Evolutionary conservation across 2,888 invertebrate genomes (phyloP), one percentile per base, ranked within the genome.

Genomic region (Mantis religiosa): DNA sequence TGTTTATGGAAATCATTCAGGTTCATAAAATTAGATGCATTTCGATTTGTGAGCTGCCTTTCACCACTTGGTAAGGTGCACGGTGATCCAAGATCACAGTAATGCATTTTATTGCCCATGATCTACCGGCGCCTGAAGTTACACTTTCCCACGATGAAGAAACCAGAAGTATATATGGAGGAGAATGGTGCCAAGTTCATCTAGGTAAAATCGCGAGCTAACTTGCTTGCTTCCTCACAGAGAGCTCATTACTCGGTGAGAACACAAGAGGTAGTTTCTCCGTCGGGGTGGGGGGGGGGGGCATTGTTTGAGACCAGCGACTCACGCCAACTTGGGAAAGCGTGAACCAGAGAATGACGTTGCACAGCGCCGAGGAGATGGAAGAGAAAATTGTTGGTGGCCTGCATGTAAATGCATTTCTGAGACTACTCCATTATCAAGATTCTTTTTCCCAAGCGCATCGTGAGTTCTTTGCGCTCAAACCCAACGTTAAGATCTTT

Each of bases 271-370:
- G 20, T 71, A 71, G 54, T 71, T 71, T 71, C 54, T 71, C 54
- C 54, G 25, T 3, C 54, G 6, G 4, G 20, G 54, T 71, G 20
- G 25, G 54, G 25, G 54, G 54, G 54, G 54, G 54, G 54, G 54
- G 54, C 54, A 71, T 71, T 71, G 54, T 71, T 71, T 71, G 54
- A 71, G 1, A 71, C 54, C 20, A 71, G 54, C 54, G 54, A 71
- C 54, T 71, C 54, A 71, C 25, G 85, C 85, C n/a, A 28, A 81
- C 86, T 86, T 82, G 71, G 27, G 87, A 87, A 87, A 87, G 87
- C 87, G 82, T 87, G 87, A 82, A 87, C n/a, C 54, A 25, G 54
- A 82, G n/a, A 25, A 47, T 41, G 47, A 85, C 47, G 54, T 20
- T 85, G 47, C 20, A 12, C 27, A 15, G 30, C 41, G 87, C n/a